Evolutionary conservation across 1,140 invertebrate genomes (phyloP), one percentile per base, ranked within the genome.

Genomic region (Drosophila willistoni): DNA sequence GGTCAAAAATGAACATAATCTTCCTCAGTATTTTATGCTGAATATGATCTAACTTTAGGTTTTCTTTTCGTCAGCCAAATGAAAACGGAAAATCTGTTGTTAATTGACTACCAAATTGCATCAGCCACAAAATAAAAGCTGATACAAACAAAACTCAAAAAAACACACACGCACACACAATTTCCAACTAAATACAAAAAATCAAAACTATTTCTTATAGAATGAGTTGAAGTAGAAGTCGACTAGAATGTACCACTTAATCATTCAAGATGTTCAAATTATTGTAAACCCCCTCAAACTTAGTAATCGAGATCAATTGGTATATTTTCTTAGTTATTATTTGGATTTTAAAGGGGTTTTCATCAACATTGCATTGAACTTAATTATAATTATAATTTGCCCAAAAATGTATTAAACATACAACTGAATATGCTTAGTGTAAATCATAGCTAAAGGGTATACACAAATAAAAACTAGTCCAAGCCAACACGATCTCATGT

Each of bases 41-140:
- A 7, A 7, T 5, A 47, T 51, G 44, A 51, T 51, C 44, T 22
- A 51, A 51, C 44, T 51, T 51, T 22, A 0, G 1, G 17, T 51
- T 51, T 51, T 51, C 44, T 51, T 51, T 51, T 51, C 44, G 9
- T 51, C 44, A 51, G 44, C 44, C 44, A 51, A 51, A 22, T 5
- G 17, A 51, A 51, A 51, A 51, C 44, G 17, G 17, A 51, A 51
- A 51, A 51, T 51, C 17, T 47, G 44, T 47, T 47, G 17, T 47
- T 22, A 51, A 51, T 22, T 22, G 17, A 10, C 44, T 51, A 51
- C 17, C 44, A 51, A 51, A 51, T 51, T 51, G 44, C 44, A 51
- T 51, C 44, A 51, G 44, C 44, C 44, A 51, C 44, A 47, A 47
- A 22, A 51, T 12, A 51, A 51, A 22, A 47, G 25, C 56, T 57